Evolutionary conservation across 2,797 vertebrate species (phyloP).

Genomic region (Sciurus vulgaris): DNA sequence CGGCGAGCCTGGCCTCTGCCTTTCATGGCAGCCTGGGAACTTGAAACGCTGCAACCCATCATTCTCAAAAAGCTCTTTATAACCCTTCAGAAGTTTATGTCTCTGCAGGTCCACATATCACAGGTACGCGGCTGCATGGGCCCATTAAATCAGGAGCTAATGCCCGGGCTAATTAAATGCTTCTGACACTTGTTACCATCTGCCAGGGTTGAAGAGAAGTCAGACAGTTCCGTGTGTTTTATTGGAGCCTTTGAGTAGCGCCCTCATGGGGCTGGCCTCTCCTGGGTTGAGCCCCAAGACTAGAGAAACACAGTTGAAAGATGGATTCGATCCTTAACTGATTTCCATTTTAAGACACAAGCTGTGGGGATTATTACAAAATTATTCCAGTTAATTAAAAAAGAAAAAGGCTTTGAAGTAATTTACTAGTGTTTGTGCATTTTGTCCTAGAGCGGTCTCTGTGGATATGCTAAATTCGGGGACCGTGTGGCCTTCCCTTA

Average conservation of each 20-base stretch:
- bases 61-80: constrained; percentile 59
- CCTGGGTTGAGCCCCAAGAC: neutral
- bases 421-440: constrained; percentile 80
- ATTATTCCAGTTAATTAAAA: constrained; percentile 85
- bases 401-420: constrained; percentile 79
- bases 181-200: constrained; percentile 37
- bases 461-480: constrained; percentile 74
- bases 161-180: constrained; percentile 66
- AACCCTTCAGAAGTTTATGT: constrained; percentile 29
- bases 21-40: constrained; percentile 49
- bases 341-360: constrained; percentile 46
- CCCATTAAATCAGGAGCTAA: constrained; percentile 59
- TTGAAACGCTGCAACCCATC: neutral
- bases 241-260: neutral
- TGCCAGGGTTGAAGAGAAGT: neutral
- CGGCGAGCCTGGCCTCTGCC: neutral
- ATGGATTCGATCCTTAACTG: neutral
- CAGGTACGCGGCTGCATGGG: neutral
- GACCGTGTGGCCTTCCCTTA: constrained; percentile 65
- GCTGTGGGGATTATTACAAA: constrained; percentile 72
- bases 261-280: accelerated
- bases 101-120: constrained; percentile 27
- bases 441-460: constrained; percentile 80
- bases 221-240: constrained; percentile 20
- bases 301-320: neutral